phyloP scores from a whole-genome alignment of 1,140 invertebrate genomes.

The Pachyrhynchus sulphureomaculatus region DNA sequence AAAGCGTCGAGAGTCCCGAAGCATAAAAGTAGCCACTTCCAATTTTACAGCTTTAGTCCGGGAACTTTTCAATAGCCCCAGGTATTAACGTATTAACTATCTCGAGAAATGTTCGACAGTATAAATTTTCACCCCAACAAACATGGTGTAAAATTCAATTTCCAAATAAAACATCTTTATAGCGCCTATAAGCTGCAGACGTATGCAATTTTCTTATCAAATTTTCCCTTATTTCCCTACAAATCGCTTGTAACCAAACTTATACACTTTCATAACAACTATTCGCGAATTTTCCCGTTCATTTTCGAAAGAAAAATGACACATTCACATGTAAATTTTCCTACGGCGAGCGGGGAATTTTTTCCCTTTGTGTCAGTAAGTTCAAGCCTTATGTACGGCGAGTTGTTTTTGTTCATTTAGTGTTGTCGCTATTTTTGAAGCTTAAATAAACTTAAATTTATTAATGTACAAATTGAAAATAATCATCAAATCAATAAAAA shows the following conservation, averaged over 20 bases:
- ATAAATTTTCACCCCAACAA: background rate
- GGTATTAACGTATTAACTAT: too few species aligned
- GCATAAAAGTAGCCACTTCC: too few species aligned
- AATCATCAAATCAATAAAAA: too few species aligned
- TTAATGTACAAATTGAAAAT: too few species aligned
- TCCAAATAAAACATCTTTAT: background rate
- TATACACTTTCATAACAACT: constrained; percentile 16
- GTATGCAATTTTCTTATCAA: constrained; percentile 21
- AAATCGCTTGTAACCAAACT: constrained; percentile 18
- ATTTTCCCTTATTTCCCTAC: constrained; percentile 24
- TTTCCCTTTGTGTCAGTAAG: constrained; percentile 12
- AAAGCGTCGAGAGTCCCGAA: too few species aligned
- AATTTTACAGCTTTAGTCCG: too few species aligned
- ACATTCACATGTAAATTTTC: constrained; percentile 23
- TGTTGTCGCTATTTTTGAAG: too few species aligned
- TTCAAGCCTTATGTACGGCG: background rate
- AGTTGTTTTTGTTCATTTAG: too few species aligned
- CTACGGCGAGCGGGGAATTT: constrained; percentile 5
- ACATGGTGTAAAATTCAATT: background rate
- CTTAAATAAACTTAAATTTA: too few species aligned
- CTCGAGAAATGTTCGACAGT: background rate
- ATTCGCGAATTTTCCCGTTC: constrained; percentile 23
- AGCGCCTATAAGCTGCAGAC: constrained; percentile 18
- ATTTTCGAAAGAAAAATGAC: constrained; percentile 21
- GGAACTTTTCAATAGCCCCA: too few species aligned